Base-by-base conservation (phyloP, 2,113 vertebrate genomes). In the Tyto alba region DNA sequence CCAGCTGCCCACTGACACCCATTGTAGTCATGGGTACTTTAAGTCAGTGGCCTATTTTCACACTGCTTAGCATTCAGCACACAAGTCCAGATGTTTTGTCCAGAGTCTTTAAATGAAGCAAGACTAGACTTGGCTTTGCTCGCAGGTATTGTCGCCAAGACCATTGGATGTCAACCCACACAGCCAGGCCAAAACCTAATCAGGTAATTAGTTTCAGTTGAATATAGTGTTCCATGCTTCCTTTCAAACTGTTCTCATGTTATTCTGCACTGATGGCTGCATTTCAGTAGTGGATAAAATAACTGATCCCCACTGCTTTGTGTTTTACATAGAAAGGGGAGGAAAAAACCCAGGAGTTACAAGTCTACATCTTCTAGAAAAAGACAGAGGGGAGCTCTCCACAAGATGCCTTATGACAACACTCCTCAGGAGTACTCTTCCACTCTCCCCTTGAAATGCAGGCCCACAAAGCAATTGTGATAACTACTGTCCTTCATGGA, bases 131-230 rank as follows among this genome's bases (percentile, higher is more conserved):
- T 97, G 93, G 95, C 93, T 89, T 93, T 95, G 62, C 84, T 93
- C 8, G 11, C 41, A 90, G 76, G 47, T 93, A 90, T n/a, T 89
- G 84, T 94, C 16, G 96, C 96, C 97, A 97, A 96, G 94, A 96
- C 77, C 79, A 92, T 50, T 96, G 97, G 97, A 97, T 96, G 94
- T 97, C 92, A 97, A 97, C 67, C 89, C 79, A 83, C 62, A 80
- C 13, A 82, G 48, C 52, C 85, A 94, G 79, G 92, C 97, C 96
- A 97, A 97, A 97, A 94, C 73, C 95, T 96, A 97, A 96, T 96
- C 89, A 96, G 85, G 90, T 97, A 96, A 96, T 96, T 97, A 97
- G 95, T 96, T 96, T 95, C 97, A 97, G 95, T 93, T 93, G 93
- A 96, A 95, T 95, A 88, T 80, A 93, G 95, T 50, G 95, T 96